These are phyloP conservation scores for Danio aesculapii DNA, from an alignment of 2,797 vertebrate genomes.

Conservation along the genomic window DNA sequence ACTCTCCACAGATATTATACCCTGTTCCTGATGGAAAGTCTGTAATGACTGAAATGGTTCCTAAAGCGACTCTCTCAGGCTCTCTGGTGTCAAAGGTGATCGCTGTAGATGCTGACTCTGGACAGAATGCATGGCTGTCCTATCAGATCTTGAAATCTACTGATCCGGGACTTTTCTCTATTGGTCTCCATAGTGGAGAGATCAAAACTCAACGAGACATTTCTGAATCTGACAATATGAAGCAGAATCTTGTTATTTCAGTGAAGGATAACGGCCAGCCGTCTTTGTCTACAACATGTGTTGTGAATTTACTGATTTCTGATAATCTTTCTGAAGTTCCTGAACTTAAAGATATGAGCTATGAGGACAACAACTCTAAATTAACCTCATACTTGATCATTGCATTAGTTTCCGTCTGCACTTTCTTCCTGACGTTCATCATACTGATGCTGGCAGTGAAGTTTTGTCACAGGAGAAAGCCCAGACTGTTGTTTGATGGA, in stretches of 20 bases:
- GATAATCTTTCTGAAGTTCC: conserved; percentile 57
- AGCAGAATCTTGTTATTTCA: conserved; percentile 75
- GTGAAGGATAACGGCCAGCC: conserved; percentile 67
- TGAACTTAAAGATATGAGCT: conserved; percentile 52
- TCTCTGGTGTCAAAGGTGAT: conserved; percentile 84
- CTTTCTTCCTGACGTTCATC: conserved; percentile 52
- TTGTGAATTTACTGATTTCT: conserved; percentile 67
- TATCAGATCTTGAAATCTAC: conserved; percentile 79
- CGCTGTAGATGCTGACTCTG: conserved; percentile 83
- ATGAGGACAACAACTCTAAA: conserved; percentile 38
- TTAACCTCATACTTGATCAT: conserved; percentile 44
- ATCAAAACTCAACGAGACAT: conserved; percentile 79
- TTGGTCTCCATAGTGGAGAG: conserved; percentile 74
- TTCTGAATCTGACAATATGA: conserved; percentile 79
- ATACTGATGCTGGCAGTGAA: conserved; percentile 48
- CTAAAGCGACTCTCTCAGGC: conserved; percentile 65
- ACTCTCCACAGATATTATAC: conserved; percentile 67
- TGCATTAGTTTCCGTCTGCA: conserved; percentile 39
- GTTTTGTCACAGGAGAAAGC: conserved; percentile 54
- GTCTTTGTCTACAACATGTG: conserved; percentile 65
- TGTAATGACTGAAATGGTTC: conserved; percentile 67
- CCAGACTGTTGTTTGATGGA: conserved; percentile 55
- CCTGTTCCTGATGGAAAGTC: conserved; percentile 62
- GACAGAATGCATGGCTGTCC: conserved; percentile 89
- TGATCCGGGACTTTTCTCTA: conserved; percentile 83